Base-by-base conservation (phyloP, 2,113 vertebrate genomes). In the Trematomus loennbergii region DNA sequence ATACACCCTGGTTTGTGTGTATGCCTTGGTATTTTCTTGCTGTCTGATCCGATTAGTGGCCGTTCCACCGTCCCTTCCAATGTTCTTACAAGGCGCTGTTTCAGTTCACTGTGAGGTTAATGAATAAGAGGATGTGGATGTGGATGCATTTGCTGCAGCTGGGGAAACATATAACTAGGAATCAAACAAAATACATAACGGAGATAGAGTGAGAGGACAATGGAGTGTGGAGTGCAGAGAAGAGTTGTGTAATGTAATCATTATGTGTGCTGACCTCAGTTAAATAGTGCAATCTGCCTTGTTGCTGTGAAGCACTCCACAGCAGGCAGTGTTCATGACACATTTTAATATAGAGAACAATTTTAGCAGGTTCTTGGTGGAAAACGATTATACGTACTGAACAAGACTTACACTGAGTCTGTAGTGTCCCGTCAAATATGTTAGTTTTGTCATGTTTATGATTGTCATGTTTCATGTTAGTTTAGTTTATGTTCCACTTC, bases 51-150 rank as follows among this genome's bases (percentile, higher is more conserved):
- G 81, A 91, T 90, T 84, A 89, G 82, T 40, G 74, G n/a, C 54
- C 75, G 40, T 62, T 79, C 55, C 59, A 20, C 49, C 48, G 10
- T 62, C 83, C 69, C 74, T 89, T 66, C 36, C 43, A 71, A 90
- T 67, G 75, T n/a, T 88, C 82, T 48, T 90, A 93, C 78, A 76
- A 90, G 86, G 48, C 53, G 72, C 65, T 73, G 69, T 80, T 82
- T 85, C 79, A 87, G 84, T 88, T 91, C 90, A 83, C 43, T 3
- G 63, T 59, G 76, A 82, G 88, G 88, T 79, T 88, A 91, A 90
- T 84, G 78, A 87, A 64, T 75, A 64, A 85, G 72, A 77, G 60
- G 22, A 50, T 50, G 64, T 75, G 66, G 50, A 70, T 63, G 75
- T 66, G 49, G 73, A 59, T 57, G 79, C 68, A 82, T 79, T 9